phyloP scores from a whole-genome alignment of 1,140 invertebrate species.

The Cherax destructor region DNA sequence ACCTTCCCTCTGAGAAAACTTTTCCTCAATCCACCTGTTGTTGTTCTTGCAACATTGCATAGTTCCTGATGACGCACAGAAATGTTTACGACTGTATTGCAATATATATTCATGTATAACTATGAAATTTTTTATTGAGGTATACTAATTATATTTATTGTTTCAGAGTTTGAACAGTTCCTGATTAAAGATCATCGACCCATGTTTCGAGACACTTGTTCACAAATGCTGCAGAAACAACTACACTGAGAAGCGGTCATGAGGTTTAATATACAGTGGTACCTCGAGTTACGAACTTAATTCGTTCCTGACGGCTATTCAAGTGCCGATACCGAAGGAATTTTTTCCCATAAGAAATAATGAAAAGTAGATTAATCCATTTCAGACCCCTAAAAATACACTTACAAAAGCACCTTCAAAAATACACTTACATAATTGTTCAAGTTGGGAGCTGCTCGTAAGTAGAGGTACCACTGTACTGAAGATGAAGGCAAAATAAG shows the following conservation, averaged over 20 bases:
- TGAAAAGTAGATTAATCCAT: too few relatives aligned
- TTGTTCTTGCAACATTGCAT: neutral
- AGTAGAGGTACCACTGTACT: too few relatives aligned
- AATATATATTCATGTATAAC: neutral
- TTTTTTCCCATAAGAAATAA: too few relatives aligned
- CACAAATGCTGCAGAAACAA: neutral
- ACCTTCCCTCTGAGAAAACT: neutral
- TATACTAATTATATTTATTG: neutral
- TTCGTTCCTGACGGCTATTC: too few relatives aligned
- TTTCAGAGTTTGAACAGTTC: constrained; percentile 32
- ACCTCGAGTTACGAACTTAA: too few relatives aligned
- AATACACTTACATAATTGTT: too few relatives aligned
- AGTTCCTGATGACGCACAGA: neutral
- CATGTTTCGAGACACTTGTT: constrained; percentile 5
- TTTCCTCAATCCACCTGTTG: neutral
- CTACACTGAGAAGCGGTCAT: neutral
- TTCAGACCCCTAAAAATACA: too few relatives aligned
- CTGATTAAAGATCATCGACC: constrained; percentile 14
- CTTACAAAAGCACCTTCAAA: too few relatives aligned
- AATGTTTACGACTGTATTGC: neutral
- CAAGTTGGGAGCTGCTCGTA: too few relatives aligned
- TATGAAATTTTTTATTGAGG: neutral
- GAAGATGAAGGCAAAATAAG: neutral
- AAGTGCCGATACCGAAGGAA: too few relatives aligned
- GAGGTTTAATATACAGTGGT: neutral